Base-by-base conservation (phyloP, 1,140 invertebrate species). In the Fopius arisanus region DNA sequence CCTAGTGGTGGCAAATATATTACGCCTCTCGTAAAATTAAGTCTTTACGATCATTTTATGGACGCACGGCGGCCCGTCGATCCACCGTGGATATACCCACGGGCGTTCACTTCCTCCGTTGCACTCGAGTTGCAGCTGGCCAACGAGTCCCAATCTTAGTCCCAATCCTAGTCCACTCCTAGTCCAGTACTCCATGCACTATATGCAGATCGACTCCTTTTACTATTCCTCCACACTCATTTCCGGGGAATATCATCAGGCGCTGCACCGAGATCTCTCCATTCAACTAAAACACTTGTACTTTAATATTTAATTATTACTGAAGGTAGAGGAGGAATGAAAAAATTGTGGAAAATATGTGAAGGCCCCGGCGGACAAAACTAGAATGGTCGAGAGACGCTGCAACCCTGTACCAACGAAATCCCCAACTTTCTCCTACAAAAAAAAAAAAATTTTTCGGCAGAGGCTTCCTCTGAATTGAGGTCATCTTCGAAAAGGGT, bases 1-100 rank as follows among this genome's bases (percentile, higher is more conserved):
- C 48, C 43, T 79, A 80, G 80, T 81, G 80, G 83, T 86, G 84
- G 87, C 83, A 84, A 85, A 88, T 87, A 88, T 88, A 87, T 88
- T 87, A 87, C 84, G 83, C 83, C 82, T 84, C 85, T 88, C 87
- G 82, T 88, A 88, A 88, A 88, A 88, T 88, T 88, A 88, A 87
- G 82, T 87, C 88, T 88, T 88, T 88, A 88, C 86, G 87, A 87
- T 86, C 85, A 84, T 87, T 88, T 88, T 88, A 88, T 87, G 87
- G 85, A 84, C 82, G 85, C 80, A 79, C 83, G 70, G 83, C 78
- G 80, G 79, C 81, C 77, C 80, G 80, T 82, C 79, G 80, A 86
- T 86, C 69, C 67, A 75, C 40, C 75, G 31, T 14, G 31, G 68
- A 72, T 65, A 72, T 65, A 72, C 70, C 29, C 63, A 67, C 59